Evolutionary conservation across 2,113 vertebrate species (phyloP).

Genomic region (mouse (Mus musculus)): DNA sequence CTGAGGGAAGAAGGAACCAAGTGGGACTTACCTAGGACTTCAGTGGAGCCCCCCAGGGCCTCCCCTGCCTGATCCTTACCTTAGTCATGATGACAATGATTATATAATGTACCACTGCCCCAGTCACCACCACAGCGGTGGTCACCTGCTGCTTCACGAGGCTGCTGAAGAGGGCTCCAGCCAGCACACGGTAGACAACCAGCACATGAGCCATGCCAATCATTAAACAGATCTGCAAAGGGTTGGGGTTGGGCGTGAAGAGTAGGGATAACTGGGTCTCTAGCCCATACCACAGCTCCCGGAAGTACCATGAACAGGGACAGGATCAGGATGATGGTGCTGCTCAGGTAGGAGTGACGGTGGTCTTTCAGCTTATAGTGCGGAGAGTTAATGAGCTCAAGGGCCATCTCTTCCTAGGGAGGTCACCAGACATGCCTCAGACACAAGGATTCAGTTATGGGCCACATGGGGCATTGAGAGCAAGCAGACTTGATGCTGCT

Average conservation of each 20-base stretch:
- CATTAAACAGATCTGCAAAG: conserved; percentile 89
- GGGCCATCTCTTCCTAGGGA: conserved; percentile 92
- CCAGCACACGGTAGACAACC: conserved; percentile 92
- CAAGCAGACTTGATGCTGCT: neutral
- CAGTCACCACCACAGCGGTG: conserved; percentile 85
- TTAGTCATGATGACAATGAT: conserved; percentile 94
- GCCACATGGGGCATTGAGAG: fast-evolving
- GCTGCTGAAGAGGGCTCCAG: conserved; percentile 83
- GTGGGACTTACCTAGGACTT: neutral
- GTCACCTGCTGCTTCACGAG: conserved; percentile 86
- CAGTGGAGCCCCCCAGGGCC: fast-evolving
- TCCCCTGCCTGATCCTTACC: conserved; percentile 65
- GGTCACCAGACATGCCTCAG: neutral
- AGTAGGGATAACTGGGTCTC: fast-evolving
- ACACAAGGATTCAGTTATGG: neutral
- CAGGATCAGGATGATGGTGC: conserved; percentile 87
- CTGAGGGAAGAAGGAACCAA: conserved; percentile 78
- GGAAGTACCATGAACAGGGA: conserved; percentile 89
- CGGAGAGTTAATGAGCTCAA: conserved; percentile 89
- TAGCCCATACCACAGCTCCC: fast-evolving
- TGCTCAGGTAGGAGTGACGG: conserved; percentile 91
- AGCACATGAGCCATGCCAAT: conserved; percentile 91
- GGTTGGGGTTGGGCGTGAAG: neutral
- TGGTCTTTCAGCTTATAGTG: conserved; percentile 79
- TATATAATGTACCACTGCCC: conserved; percentile 93